Evolutionary conservation across 2,888 invertebrate genomes (phyloP), one percentile per base, ranked within the genome.

Genomic region (Leucophenga montana): DNA sequence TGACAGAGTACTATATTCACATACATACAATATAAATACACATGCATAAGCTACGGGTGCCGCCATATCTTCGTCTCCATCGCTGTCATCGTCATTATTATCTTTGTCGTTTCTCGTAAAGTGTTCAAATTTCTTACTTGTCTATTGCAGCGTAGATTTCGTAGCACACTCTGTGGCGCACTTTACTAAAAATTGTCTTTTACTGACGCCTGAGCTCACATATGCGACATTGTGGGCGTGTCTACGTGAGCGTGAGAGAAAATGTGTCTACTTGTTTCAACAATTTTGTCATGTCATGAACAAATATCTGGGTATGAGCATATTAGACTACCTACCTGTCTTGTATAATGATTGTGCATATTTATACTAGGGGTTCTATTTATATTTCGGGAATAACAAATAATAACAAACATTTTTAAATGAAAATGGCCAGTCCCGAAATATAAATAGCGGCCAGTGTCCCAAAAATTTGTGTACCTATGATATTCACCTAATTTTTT

Each of bases 121-220:
- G 79, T 84, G 81, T 82, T 46, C 84, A 81, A 82, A 84, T 81
- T 83, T 78, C 78, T 84, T 82, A 79, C 78, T 84, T 84, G 84
- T 84, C 81, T 76, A 74, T 75, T 77, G 74, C 83, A 84, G 79
- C 20, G 16, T 6, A 57, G 22, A n/a, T 27, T 57, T 22, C 27
- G 31, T 57, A 57, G 57, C 57, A 31, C 27, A 57, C 31, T 13
- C 18, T 27, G 18, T n/a, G 31, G 57, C 31, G 57, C 31, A 54
- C n/a, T 20, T 20, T 20, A 18, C 18, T 54, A 6, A 54, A 22
- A 54, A 54, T 20, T 11, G 8, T 18, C 14, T 11, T 27, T 27
- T 56, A 14, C 39, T 56, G 61, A 61, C 11, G 61, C 61, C 39
- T 18, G 33, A 54, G 16, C 16, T 39, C 61, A 61, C 66, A 67